These are phyloP conservation scores for Drosophila paramelanica DNA, from an alignment of 2,888 invertebrate species.

Conservation along the genomic window DNA sequence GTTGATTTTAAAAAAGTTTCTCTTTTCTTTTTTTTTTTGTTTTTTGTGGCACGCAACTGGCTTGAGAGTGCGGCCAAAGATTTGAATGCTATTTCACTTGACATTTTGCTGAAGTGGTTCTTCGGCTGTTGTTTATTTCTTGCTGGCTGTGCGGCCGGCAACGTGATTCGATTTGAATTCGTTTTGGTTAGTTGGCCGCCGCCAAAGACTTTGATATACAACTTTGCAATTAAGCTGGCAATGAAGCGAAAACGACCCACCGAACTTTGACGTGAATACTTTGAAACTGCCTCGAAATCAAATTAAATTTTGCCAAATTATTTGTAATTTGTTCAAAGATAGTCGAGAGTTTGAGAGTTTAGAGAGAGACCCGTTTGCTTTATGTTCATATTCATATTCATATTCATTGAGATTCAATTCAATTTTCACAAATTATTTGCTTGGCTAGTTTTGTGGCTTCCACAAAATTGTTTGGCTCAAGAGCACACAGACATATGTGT, in stretches of 20 bases:
- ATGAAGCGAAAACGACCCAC: slow-evolving; percentile 65
- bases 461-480: slow-evolving; percentile 66
- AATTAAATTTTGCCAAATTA: slow-evolving; percentile 75
- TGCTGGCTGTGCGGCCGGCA: slow-evolving; percentile 37
- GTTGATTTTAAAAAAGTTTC: slow-evolving; percentile 76
- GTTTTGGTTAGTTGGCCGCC: slow-evolving; percentile 57
- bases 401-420: slow-evolving; percentile 69
- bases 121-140: slow-evolving; percentile 32
- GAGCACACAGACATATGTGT: slow-evolving; percentile 12
- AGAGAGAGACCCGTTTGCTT: slow-evolving; percentile 16
- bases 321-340: slow-evolving; percentile 41
- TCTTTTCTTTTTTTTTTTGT: slow-evolving; percentile 4
- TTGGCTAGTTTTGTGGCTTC: slow-evolving; percentile 81
- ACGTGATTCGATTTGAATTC: slow-evolving; percentile 76
- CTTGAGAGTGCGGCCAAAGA: slow-evolving; percentile 33
- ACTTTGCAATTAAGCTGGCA: slow-evolving; percentile 71
- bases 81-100: slow-evolving; percentile 75
- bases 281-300: slow-evolving; percentile 51
- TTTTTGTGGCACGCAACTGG: neutral
- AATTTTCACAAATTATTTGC: slow-evolving; percentile 80
- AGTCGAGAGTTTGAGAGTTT: slow-evolving; percentile 6
- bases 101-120: slow-evolving; percentile 71
- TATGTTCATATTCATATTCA: slow-evolving; percentile 74
- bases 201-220: slow-evolving; percentile 58
- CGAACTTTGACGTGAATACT: slow-evolving; percentile 33